Evolutionary conservation across 2,113 vertebrate species (phyloP).

Genomic region (Megaceryle maxima): DNA sequence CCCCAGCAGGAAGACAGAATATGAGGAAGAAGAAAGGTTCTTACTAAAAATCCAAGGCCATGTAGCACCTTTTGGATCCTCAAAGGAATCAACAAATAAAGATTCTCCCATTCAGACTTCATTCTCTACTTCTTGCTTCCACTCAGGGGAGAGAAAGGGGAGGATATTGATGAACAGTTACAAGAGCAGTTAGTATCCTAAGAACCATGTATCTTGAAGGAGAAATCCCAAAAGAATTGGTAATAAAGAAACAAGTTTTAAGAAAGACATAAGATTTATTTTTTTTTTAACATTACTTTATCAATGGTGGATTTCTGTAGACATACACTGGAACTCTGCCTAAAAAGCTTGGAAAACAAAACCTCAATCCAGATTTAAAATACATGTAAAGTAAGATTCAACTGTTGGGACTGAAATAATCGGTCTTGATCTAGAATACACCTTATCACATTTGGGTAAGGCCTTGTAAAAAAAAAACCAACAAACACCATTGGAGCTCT

Average conservation of each 20-base stretch:
- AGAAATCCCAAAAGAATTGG: background rate
- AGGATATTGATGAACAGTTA: background rate
- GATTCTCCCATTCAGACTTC: background rate
- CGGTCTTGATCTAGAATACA: background rate
- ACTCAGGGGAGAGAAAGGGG: background rate
- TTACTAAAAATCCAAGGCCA: background rate
- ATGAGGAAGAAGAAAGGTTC: background rate
- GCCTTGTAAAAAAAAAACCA: background rate
- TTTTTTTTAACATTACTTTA: background rate
- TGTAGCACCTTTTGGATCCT: background rate
- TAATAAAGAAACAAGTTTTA: background rate
- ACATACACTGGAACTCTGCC: background rate
- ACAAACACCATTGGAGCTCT: background rate
- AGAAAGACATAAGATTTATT: background rate
- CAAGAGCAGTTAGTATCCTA: background rate
- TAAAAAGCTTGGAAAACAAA: background rate
- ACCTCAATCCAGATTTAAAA: background rate
- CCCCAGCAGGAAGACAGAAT: background rate
- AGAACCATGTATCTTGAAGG: background rate
- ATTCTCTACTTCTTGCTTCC: background rate
- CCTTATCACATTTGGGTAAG: background rate
- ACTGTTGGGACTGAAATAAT: background rate
- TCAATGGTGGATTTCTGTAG: background rate
- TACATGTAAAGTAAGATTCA: background rate
- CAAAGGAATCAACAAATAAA: background rate